phyloP scores from a whole-genome alignment of 2,113 vertebrate genomes.

The Apus apus region DNA sequence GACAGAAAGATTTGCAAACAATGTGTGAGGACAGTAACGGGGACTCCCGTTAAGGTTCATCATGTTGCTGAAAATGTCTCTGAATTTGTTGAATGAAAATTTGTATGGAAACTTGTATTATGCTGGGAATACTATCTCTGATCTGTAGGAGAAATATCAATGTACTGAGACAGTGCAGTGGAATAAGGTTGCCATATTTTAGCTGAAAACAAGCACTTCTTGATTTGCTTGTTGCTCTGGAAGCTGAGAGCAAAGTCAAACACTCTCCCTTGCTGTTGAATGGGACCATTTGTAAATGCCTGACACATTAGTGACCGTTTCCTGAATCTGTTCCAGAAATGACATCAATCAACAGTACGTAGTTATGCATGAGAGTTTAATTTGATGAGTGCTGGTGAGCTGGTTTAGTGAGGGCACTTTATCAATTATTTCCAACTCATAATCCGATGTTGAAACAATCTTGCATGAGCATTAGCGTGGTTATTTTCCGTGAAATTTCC shows the following conservation, averaged over 20 bases:
- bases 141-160: neutral
- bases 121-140: neutral
- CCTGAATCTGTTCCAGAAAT: conserved; percentile 43
- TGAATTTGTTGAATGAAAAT: neutral
- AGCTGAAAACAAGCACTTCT: neutral
- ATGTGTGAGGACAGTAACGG: accelerated
- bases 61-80: neutral
- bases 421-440: conserved; percentile 11
- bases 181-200: neutral
- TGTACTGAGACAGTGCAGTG: neutral
- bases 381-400: conserved; percentile 4
- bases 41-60: neutral
- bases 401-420: neutral
- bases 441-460: conserved; percentile 7
- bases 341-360: conserved; percentile 2
- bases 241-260: conserved; percentile 20
- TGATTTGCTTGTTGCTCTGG: neutral
- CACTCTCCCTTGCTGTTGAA: neutral
- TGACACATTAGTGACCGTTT: neutral
- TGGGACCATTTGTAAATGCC: conserved; percentile 7
- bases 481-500: neutral
- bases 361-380: neutral
- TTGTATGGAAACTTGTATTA: neutral
- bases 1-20: neutral
- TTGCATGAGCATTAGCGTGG: neutral